A percentile compares a stretch with the other conserved stretches of the same genome.
Evolutionary conservation across 2,797 vertebrate genomes (phyloP).

Genomic region (Spondyliosoma cantharus): DNA sequence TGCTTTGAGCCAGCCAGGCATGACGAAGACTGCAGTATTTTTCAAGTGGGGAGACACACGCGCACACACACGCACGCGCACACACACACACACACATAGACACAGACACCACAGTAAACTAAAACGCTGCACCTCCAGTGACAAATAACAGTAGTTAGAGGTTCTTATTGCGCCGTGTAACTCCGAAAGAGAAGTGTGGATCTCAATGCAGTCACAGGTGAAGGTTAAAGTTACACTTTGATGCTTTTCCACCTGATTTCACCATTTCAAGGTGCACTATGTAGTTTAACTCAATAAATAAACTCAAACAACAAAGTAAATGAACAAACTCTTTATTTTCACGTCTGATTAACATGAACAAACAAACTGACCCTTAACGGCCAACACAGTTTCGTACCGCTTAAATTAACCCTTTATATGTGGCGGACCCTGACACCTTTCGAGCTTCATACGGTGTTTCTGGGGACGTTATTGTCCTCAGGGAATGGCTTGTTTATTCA

Average conservation of each 20-base stretch:
- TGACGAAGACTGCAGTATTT: slow-evolving; percentile 75
- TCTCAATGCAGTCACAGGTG: slow-evolving; percentile 6
- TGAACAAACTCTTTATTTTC: too few species aligned
- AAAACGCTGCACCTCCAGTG: not conserved
- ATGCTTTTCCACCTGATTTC: not conserved
- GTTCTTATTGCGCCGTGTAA: not conserved
- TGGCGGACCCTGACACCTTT: too few species aligned
- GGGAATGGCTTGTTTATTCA: too few species aligned
- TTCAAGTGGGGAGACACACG: slow-evolving; percentile 55
- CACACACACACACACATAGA: not conserved
- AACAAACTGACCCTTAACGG: too few species aligned
- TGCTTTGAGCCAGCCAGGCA: slow-evolving; percentile 64
- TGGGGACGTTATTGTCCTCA: too few species aligned
- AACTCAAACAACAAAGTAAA: too few species aligned
- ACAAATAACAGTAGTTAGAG: slow-evolving; percentile 22
- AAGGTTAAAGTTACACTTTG: slow-evolving; percentile 35
- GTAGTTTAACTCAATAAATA: too few species aligned
- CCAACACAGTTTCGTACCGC: too few species aligned
- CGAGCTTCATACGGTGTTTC: too few species aligned
- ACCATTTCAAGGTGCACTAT: too few species aligned
- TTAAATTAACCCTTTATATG: too few species aligned
- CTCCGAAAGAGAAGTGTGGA: not conserved
- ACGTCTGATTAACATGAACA: too few species aligned
- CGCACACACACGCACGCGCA: slow-evolving; percentile 12
- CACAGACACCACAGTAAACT: slow-evolving; percentile 25